Base-by-base conservation (phyloP, 2,113 vertebrate genomes). In the Gorsachius goisagi region DNA sequence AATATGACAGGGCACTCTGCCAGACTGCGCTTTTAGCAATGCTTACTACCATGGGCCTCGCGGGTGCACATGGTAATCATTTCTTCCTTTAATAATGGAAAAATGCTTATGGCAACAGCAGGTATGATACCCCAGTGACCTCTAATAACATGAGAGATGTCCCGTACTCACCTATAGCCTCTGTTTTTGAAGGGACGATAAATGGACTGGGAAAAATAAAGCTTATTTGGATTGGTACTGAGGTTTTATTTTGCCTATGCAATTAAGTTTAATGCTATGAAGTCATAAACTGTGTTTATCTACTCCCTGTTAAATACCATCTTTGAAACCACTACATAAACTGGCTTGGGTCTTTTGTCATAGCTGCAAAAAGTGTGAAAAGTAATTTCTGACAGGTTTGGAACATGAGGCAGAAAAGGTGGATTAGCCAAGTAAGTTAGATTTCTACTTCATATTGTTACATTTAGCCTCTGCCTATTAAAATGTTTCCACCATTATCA, bases 41-140 rank as follows among this genome's bases (percentile, higher is more conserved):
- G 9, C 62, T 50, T 20, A 10, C 44, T 68, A 9, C 78, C 12
- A 0, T 1, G n/a, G n/a, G 23, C 10, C 66, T 81, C 3, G 0
- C 7, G 56, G 35, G 24, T 15, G 24, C 22, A 17, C 85, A 58
- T 1, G 13, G 39, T 8, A 9, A 73, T 37, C 1, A 0, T 17
- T 64, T 49, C 9, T 45, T 89, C 58, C 53, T 75, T 41, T 35
- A 55, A 12, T n/a, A 39, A 35, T 3, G 22, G 39, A 28, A 60
- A 92, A 79, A 83, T 19, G 17, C 35, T 78, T 69, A 37, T 1
- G 9, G 53, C 28, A 91, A 8, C n/a, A 39, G 19, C 41, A 82
- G 69, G 37, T 30, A 59, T 0, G 0, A n/a, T 16, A 58, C n/a
- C 62, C 50, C 44, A 30, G 68, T 7, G 72, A 22, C 50, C 35